A percentile compares a stretch with the other conserved stretches of the same genome.
These are phyloP conservation scores for Lepilemur septentrionalis DNA, from an alignment of 2,797 vertebrate genomes.

Conservation along the genomic window DNA sequence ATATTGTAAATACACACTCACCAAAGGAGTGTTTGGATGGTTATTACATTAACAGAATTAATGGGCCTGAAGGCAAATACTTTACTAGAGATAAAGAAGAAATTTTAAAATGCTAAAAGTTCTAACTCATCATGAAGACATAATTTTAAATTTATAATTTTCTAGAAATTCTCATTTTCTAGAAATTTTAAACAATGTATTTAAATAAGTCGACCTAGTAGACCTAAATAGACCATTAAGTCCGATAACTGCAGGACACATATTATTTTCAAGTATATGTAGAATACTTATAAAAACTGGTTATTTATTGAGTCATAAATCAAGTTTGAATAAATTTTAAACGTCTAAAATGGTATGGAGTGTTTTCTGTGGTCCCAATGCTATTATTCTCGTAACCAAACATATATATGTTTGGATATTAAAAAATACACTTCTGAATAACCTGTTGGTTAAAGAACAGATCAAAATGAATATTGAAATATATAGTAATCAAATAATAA, in stretches of 20 bases:
- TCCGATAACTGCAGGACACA: background rate
- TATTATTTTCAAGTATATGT: background rate
- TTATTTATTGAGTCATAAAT: background rate
- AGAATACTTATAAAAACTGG: background rate
- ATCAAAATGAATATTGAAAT: background rate
- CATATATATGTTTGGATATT: background rate
- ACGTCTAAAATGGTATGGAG: constrained; percentile 7
- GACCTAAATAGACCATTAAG: background rate
- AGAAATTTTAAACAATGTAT: background rate
- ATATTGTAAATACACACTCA: background rate
- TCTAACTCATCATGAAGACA: background rate
- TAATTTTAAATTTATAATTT: background rate
- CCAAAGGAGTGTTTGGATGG: background rate
- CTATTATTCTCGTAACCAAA: constrained; percentile 8
- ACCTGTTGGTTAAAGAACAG: background rate
- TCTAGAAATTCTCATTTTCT: background rate
- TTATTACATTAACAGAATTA: background rate
- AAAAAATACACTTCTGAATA: background rate
- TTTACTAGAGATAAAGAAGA: background rate
- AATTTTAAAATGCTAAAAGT: background rate
- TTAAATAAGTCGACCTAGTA: background rate
- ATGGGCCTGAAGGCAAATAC: background rate
- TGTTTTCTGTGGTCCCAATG: background rate
- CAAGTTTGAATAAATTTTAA: background rate
- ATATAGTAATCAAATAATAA: background rate